Evolutionary conservation across 2,797 vertebrate species (phyloP).

Genomic region (Sorex maritimensis): DNA sequence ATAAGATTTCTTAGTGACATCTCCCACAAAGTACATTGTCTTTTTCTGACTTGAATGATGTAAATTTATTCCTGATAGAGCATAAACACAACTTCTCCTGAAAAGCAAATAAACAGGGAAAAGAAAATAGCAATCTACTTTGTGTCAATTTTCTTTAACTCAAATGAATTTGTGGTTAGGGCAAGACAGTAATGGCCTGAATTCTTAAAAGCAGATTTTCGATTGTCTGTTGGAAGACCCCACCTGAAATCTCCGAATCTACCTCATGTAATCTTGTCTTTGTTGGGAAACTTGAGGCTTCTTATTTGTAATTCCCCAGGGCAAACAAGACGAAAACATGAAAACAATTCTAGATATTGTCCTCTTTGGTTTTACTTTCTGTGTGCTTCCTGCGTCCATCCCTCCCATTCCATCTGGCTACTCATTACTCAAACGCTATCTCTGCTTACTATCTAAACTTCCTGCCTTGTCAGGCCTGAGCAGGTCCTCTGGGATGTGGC

Average conservation of each 20-base stretch:
- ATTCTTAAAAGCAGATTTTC: constrained; percentile 63
- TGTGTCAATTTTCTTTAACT: background rate
- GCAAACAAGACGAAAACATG: constrained; percentile 24
- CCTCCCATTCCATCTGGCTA: background rate
- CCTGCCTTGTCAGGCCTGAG: background rate
- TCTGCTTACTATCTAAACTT: background rate
- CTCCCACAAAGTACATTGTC: background rate
- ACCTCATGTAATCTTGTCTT: background rate
- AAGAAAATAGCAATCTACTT: constrained; percentile 27
- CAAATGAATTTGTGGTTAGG: constrained; percentile 5
- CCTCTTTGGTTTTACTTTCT: background rate
- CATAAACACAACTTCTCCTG: constrained; percentile 13
- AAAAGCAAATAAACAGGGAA: constrained; percentile 44
- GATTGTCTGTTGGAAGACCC: background rate
- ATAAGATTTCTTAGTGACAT: constrained; percentile 7
- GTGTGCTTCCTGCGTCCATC: background rate
- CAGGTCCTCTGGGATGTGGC: background rate
- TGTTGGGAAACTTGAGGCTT: background rate
- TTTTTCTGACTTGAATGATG: background rate
- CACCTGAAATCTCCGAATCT: constrained; percentile 29
- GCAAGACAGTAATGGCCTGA: background rate
- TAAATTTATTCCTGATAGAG: constrained; percentile 1
- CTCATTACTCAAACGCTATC: background rate
- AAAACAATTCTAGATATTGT: constrained; percentile 5
- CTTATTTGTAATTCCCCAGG: background rate